A percentile compares a stretch with the other conserved stretches of the same genome.
These are phyloP conservation scores for Chlorodrepanis virens DNA, from an alignment of 2,113 vertebrate species.

Conservation along the genomic window DNA sequence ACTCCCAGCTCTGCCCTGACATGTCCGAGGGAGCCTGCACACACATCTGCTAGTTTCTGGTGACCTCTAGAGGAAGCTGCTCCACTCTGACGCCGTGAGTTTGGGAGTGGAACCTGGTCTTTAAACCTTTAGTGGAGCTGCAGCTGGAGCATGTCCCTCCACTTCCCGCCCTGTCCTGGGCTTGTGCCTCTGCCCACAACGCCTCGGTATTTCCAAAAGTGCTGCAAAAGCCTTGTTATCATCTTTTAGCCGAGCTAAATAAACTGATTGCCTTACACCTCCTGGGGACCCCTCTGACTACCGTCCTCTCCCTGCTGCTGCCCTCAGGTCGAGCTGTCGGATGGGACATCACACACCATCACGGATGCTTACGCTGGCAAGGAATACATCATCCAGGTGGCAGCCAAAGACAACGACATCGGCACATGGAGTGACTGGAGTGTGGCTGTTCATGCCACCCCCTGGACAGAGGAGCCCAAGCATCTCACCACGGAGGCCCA, in stretches of 20 bases:
- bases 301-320: background rate
- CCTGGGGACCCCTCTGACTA: accelerated
- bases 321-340: constrained; percentile 89
- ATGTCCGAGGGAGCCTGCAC: background rate
- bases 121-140: background rate
- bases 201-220: background rate
- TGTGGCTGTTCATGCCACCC: constrained; percentile 90
- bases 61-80: constrained; percentile 59
- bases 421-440: constrained; percentile 99
- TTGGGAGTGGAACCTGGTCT: accelerated
- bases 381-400: constrained; percentile 98
- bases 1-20: background rate
- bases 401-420: constrained; percentile 94
- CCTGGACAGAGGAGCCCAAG: constrained; percentile 91
- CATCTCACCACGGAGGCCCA: constrained; percentile 83
- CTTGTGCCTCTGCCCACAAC: background rate
- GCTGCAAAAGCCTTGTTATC: accelerated
- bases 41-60: constrained; percentile 10
- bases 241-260: accelerated
- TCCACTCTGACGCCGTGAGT: accelerated
- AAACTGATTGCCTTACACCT: accelerated
- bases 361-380: constrained; percentile 92
- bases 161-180: background rate
- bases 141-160: background rate
- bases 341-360: constrained; percentile 92